These are phyloP conservation scores for Plebejus anna DNA, from an alignment of 2,888 invertebrate genomes.

Conservation along the genomic window DNA sequence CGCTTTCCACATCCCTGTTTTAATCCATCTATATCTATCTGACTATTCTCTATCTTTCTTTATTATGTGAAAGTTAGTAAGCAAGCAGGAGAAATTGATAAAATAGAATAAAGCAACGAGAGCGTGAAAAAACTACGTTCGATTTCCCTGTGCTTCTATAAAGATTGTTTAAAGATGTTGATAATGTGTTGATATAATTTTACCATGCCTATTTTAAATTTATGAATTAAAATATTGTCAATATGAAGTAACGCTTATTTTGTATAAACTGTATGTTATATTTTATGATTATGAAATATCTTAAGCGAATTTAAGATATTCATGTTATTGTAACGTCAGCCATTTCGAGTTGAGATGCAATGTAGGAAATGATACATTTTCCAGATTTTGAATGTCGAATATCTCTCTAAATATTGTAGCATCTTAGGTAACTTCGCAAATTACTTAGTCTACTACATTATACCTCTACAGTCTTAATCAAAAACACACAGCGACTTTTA, in stretches of 20 bases:
- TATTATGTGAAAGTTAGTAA: not conserved
- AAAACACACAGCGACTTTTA: slow-evolving; percentile 1
- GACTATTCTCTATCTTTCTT: not conserved
- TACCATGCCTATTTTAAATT: no score
- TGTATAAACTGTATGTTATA: no score
- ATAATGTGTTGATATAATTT: no score
- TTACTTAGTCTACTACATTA: not conserved
- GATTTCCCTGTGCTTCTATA: no score
- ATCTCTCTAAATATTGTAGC: slow-evolving; percentile 18
- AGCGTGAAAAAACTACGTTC: no score
- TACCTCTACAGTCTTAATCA: slow-evolving; percentile 18
- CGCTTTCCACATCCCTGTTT: not conserved
- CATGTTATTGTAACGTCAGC: not conserved
- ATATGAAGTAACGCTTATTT: no score
- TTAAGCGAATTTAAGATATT: no score
- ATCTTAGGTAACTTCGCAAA: slow-evolving; percentile 18
- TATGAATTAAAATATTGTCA: no score
- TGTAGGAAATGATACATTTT: slow-evolving; percentile 16
- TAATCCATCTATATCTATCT: not conserved
- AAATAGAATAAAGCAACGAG: no score
- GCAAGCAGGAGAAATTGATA: no score
- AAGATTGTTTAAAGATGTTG: no score
- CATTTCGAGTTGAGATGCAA: not conserved
- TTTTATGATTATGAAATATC: no score
- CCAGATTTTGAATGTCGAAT: not conserved